phyloP scores from a whole-genome alignment of 2,888 invertebrate genomes.

The Athalia rosae region DNA sequence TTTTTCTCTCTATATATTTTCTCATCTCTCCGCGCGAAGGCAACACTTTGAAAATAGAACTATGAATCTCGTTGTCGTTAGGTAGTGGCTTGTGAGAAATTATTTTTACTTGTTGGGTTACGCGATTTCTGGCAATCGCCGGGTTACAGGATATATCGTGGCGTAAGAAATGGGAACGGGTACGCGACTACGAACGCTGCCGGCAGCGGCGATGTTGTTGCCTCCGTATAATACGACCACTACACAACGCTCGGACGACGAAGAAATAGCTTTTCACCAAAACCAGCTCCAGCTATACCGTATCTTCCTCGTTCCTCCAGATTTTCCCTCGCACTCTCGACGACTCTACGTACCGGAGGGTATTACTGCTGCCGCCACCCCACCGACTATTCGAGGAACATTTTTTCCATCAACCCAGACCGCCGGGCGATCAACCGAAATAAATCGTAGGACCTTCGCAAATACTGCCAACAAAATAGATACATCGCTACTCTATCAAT shows the following conservation, averaged over 20 bases:
- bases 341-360: background rate
- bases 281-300: too few relatives aligned
- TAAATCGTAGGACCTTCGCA: conserved; percentile 70
- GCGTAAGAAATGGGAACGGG: background rate
- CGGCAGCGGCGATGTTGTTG: too few relatives aligned
- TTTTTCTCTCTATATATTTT: background rate
- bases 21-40: background rate
- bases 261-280: too few relatives aligned
- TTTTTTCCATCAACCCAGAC: conserved; percentile 54
- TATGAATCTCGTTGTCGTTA: conserved; percentile 38
- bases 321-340: too few relatives aligned
- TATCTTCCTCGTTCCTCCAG: too few relatives aligned
- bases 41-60: conserved; percentile 40
- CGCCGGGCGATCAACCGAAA: conserved; percentile 71
- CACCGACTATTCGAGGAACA: background rate
- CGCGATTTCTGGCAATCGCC: conserved; percentile 39
- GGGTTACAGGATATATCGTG: background rate
- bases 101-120: conserved; percentile 40
- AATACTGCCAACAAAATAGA: conserved; percentile 71
- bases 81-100: conserved; percentile 27
- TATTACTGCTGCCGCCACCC: background rate
- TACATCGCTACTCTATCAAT: conserved; percentile 72
- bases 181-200: too few relatives aligned
- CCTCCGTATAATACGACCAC: too few relatives aligned
- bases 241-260: too few relatives aligned